phyloP scores from a whole-genome alignment of 2,888 invertebrate genomes.

The Mesorhabditis sp. region DNA sequence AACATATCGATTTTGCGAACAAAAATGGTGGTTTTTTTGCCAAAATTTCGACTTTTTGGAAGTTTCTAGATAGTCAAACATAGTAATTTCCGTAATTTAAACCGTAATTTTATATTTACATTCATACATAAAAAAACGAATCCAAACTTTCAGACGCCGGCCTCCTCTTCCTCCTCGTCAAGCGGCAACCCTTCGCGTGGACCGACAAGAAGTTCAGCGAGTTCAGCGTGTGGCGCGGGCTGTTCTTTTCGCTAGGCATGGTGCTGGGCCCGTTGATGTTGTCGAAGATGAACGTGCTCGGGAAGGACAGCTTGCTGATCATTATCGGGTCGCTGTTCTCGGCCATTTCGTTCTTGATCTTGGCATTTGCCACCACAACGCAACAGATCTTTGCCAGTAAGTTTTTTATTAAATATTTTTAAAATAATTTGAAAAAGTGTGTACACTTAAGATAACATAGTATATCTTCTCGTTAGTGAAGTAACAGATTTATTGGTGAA shows the following conservation, averaged over 20 bases:
- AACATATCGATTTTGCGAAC: no score
- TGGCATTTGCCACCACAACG: constrained; percentile 40
- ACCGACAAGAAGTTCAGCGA: constrained; percentile 41
- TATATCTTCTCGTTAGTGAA: neutral
- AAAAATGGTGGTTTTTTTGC: no score
- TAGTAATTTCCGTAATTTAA: no score
- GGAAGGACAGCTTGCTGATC: constrained; percentile 47
- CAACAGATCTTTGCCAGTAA: constrained; percentile 40
- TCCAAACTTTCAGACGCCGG: constrained; percentile 34
- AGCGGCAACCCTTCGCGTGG: constrained; percentile 50
- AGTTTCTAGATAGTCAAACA: no score
- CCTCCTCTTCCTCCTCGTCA: constrained; percentile 41
- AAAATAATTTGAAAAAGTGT: neutral
- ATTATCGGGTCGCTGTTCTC: constrained; percentile 32
- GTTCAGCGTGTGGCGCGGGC: constrained; percentile 23
- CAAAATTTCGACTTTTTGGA: no score
- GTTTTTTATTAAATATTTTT: neutral
- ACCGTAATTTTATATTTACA: no score
- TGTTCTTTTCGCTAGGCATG: constrained; percentile 32
- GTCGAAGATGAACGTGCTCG: constrained; percentile 30
- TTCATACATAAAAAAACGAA: neutral
- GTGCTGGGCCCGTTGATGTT: constrained; percentile 37
- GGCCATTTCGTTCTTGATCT: constrained; percentile 25
- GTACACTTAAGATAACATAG: neutral
- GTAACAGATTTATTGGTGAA: no score